Conservation (phyloP, 2,797 vertebrate species). For the Neomorphus geoffroyi region DNA sequence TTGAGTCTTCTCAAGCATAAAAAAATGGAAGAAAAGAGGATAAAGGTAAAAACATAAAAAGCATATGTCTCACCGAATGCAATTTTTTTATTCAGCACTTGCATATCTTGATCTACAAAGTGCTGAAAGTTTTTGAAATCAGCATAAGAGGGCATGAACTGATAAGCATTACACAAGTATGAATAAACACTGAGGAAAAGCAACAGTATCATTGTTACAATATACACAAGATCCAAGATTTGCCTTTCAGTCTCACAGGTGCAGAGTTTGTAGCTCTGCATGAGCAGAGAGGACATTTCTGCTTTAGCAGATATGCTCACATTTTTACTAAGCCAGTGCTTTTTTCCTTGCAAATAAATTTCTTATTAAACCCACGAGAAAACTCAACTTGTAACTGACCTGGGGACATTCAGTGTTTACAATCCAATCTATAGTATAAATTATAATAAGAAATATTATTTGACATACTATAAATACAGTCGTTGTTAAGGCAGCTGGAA, state of each 20-base stretch:
- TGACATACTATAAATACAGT: neutral
- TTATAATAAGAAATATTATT: neutral
- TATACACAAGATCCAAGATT: neutral
- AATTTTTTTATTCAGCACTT: neutral
- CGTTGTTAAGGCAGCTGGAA: neutral
- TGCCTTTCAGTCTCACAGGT: neutral
- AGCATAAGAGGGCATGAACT: neutral
- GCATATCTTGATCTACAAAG: neutral
- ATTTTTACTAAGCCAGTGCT: neutral
- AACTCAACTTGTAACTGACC: neutral
- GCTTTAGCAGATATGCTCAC: neutral
- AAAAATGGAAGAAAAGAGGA: neutral
- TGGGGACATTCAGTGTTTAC: neutral
- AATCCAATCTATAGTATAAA: neutral
- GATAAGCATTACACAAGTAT: neutral
- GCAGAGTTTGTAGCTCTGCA: neutral
- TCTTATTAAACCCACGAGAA: neutral
- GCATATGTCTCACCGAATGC: fast-evolving
- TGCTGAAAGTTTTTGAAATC: neutral
- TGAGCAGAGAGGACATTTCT: fast-evolving
- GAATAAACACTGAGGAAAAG: neutral
- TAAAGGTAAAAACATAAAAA: neutral
- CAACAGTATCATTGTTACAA: neutral
- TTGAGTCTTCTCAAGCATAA: neutral
- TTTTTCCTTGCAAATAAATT: neutral